These are phyloP conservation scores for Ridgeia piscesae DNA, from an alignment of 1,140 invertebrate species.

Conservation along the genomic window DNA sequence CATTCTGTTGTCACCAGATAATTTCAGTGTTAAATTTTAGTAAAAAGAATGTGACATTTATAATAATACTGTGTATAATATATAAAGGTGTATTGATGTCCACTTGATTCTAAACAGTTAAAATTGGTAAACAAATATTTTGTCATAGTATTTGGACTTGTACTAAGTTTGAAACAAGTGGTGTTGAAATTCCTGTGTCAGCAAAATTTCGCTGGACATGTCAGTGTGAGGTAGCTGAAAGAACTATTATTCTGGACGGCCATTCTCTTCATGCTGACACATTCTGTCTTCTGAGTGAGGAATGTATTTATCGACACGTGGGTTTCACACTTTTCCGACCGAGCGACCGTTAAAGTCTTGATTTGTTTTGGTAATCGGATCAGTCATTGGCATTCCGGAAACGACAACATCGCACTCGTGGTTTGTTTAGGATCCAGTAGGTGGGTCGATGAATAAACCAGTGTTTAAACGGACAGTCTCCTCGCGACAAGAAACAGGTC, in stretches of 20 bases:
- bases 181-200: no score
- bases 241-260: neutral
- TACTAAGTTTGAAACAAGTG: no score
- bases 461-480: neutral
- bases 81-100: no score
- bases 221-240: no score
- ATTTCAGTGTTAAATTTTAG: no score
- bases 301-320: slow-evolving; percentile 1
- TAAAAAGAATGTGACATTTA: no score
- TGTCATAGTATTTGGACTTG: no score
- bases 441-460: neutral
- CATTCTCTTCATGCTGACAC: neutral
- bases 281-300: slow-evolving; percentile 25
- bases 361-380: slow-evolving; percentile 19
- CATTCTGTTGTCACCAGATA: neutral
- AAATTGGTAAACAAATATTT: no score
- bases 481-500: neutral
- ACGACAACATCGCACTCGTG: neutral
- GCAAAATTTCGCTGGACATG: no score
- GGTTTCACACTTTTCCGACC: neutral
- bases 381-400: neutral
- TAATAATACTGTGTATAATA: no score
- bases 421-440: neutral
- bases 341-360: neutral
- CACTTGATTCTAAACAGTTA: no score